These are phyloP conservation scores for Drosophila subobscura DNA, from an alignment of 1,140 invertebrate genomes.

Conservation along the genomic window DNA sequence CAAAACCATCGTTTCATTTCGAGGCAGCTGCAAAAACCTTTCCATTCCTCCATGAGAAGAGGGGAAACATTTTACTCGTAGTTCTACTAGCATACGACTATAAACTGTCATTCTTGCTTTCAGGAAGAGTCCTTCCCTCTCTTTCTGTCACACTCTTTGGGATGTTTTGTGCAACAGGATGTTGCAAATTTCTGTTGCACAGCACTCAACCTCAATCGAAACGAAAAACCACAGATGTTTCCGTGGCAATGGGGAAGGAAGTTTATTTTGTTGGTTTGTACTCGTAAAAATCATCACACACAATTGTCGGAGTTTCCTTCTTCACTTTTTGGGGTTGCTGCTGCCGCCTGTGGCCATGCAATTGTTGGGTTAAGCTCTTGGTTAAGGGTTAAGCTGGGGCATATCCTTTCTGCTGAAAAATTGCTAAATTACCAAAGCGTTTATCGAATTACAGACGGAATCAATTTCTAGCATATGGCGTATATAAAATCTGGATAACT, in stretches of 20 bases:
- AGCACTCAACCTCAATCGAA: slow-evolving; percentile 20
- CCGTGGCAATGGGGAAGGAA: background rate
- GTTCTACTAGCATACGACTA: too few species aligned
- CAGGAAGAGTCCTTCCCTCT: slow-evolving; percentile 5
- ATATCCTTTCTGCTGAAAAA: background rate
- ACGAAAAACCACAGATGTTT: slow-evolving; percentile 50
- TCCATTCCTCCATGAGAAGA: background rate
- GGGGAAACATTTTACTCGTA: too few species aligned
- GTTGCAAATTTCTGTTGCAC: slow-evolving; percentile 51
- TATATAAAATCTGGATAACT: slow-evolving; percentile 6
- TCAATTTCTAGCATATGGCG: slow-evolving; percentile 64
- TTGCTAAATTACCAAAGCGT: slow-evolving; percentile 40
- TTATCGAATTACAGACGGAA: slow-evolving; percentile 59
- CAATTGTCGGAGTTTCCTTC: too few species aligned
- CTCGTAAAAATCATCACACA: background rate
- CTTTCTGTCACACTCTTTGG: slow-evolving; percentile 12
- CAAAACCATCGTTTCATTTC: slow-evolving; percentile 11
- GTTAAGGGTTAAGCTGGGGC: slow-evolving; percentile 53
- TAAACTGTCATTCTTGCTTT: background rate
- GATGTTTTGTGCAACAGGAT: slow-evolving; percentile 62
- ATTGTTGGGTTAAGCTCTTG: slow-evolving; percentile 5
- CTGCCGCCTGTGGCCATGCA: slow-evolving; percentile 1
- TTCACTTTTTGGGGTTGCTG: slow-evolving; percentile 39
- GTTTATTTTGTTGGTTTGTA: background rate
- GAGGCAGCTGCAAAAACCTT: background rate